A percentile compares a stretch with the other conserved stretches of the same genome.
These are phyloP conservation scores for Aptenodytes patagonicus DNA, from an alignment of 2,113 vertebrate species.

Conservation along the genomic window DNA sequence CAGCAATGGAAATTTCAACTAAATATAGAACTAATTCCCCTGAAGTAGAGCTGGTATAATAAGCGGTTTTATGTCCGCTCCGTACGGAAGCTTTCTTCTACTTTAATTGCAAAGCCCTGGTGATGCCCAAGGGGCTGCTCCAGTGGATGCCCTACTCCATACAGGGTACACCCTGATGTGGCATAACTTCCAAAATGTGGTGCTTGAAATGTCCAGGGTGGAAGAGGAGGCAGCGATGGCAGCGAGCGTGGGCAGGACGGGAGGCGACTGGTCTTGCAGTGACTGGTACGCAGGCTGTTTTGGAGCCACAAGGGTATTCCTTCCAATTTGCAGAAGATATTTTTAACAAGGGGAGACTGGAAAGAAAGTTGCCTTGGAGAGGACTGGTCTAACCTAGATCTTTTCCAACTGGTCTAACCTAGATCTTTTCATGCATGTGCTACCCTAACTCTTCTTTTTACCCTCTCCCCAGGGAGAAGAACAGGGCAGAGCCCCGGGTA, in stretches of 20 bases:
- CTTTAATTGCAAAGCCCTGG: not conserved
- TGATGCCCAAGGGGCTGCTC: not conserved
- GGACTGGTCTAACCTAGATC: not conserved
- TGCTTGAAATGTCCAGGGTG: too few relatives aligned
- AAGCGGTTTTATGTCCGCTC: not conserved
- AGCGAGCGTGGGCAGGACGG: rapidly evolving
- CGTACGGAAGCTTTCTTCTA: not conserved
- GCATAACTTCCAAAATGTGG: not conserved
- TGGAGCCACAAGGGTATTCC: not conserved
- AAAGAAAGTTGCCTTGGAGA: not conserved
- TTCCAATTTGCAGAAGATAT: not conserved
- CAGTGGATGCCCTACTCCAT: rapidly evolving
- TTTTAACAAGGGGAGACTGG: not conserved
- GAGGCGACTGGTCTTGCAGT: rapidly evolving
- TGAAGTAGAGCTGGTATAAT: not conserved
- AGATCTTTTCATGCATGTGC: rapidly evolving
- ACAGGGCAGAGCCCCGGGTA: not conserved
- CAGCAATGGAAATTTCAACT: not conserved
- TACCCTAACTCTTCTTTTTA: not conserved
- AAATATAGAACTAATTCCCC: not conserved
- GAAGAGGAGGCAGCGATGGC: not conserved
- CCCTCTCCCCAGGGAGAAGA: not conserved
- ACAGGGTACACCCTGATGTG: rapidly evolving
- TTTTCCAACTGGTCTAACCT: not conserved
- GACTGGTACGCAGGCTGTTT: not conserved